phyloP scores from a whole-genome alignment of 2,113 vertebrate species.

The Condylura cristata region DNA sequence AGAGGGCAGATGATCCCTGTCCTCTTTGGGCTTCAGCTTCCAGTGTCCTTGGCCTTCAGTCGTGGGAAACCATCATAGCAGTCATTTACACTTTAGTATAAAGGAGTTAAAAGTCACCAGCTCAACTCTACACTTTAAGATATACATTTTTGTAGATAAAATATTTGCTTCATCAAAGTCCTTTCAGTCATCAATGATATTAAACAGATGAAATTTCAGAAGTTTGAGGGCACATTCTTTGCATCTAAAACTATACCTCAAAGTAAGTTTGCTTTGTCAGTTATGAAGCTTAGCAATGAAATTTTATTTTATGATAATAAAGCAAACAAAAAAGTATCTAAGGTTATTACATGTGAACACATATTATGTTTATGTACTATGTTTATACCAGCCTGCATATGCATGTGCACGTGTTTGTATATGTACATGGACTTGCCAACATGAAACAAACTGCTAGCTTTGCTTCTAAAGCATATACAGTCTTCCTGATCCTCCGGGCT shows the following conservation, averaged over 20 bases:
- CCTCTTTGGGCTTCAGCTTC: too few species aligned
- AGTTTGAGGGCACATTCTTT: not conserved
- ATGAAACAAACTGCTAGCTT: not conserved
- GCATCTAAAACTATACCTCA: not conserved
- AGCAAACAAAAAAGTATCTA: not conserved
- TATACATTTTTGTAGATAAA: conserved; percentile 3
- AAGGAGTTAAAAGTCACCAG: not conserved
- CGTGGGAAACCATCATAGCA: too few species aligned
- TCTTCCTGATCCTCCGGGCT: too few species aligned
- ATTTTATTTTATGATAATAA: not conserved
- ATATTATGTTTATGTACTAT: too few species aligned
- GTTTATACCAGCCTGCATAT: too few species aligned
- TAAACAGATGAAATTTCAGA: not conserved
- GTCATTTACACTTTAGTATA: not conserved
- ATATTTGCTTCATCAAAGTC: not conserved
- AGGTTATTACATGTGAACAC: not conserved
- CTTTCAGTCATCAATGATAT: not conserved
- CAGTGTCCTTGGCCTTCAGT: too few species aligned
- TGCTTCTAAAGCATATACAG: too few species aligned
- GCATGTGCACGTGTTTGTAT: not conserved
- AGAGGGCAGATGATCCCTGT: too few species aligned
- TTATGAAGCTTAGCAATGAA: not conserved
- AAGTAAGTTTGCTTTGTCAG: not conserved
- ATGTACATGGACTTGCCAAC: too few species aligned
- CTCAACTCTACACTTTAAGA: not conserved